phyloP scores from a whole-genome alignment of 2,888 invertebrate species.

The Aspidapion aeneum region DNA sequence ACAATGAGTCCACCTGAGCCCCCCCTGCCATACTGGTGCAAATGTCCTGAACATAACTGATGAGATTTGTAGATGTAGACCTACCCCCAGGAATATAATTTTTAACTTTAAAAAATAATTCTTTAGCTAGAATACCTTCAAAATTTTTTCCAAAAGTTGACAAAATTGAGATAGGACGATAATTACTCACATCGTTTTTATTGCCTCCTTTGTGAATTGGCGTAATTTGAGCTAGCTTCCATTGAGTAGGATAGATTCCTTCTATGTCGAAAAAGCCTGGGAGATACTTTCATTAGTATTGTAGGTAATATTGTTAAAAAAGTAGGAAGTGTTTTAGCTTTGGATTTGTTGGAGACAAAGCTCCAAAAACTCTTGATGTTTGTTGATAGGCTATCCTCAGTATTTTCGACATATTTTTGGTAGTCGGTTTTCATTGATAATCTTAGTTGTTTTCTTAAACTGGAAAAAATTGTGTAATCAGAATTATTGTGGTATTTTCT shows the following conservation, averaged over 20 bases:
- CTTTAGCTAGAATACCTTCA: too few species aligned
- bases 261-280: not conserved
- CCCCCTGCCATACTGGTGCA: too few species aligned
- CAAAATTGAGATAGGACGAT: not conserved
- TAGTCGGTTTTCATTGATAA: not conserved
- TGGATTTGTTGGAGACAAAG: not conserved
- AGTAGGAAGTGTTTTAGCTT: not conserved
- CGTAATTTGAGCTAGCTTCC: not conserved
- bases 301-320: not conserved
- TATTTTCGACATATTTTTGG: not conserved
- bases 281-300: not conserved
- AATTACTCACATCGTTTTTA: not conserved
- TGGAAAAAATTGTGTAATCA: not conserved
- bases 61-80: not conserved
- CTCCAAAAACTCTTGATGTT: not conserved
- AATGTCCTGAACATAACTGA: not conserved
- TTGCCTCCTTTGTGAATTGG: not conserved
- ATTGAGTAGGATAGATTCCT: not conserved
- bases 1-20: not conserved
- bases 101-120: too few species aligned
- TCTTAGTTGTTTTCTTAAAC: not conserved
- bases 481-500: not conserved
- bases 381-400: not conserved
- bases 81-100: not conserved
- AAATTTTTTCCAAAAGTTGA: not conserved